A percentile compares a stretch with the other conserved stretches of the same genome.
Conservation (phyloP, 1,140 invertebrate genomes). For the Zophobas morio region DNA sequence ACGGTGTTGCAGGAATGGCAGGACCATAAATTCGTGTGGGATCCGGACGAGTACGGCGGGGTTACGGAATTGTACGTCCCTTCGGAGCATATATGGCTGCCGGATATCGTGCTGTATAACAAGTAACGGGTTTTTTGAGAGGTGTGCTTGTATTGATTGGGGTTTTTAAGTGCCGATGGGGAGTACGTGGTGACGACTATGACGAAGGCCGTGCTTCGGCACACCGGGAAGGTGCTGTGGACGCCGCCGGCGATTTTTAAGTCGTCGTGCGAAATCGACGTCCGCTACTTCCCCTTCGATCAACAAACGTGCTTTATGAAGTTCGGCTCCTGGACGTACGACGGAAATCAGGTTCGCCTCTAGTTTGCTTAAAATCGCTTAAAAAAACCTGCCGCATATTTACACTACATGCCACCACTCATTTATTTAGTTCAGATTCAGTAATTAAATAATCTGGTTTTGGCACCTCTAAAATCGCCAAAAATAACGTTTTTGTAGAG, state of each 20-base stretch:
- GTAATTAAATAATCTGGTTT: too few species aligned
- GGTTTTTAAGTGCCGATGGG: slow-evolving; percentile 87
- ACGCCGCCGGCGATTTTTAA: slow-evolving; percentile 98
- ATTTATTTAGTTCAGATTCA: too few species aligned
- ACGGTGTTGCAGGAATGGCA: slow-evolving; percentile 86
- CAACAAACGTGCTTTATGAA: slow-evolving; percentile 97
- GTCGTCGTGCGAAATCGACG: slow-evolving; percentile 97
- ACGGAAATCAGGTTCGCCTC: slow-evolving; percentile 87
- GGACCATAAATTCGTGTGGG: slow-evolving; percentile 98
- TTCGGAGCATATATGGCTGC: slow-evolving; percentile 94
- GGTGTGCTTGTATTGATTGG: slow-evolving; percentile 3
- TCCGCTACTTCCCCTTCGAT: slow-evolving; percentile 97
- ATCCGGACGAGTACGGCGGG: slow-evolving; percentile 95
- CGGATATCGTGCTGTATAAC: slow-evolving; percentile 97
- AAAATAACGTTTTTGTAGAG: too few species aligned
- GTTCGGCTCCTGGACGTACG: slow-evolving; percentile 98
- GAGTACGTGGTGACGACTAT: slow-evolving; percentile 98
- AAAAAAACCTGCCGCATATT: too few species aligned
- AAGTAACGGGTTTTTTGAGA: slow-evolving; percentile 76
- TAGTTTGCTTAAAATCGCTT: slow-evolving; percentile 1
- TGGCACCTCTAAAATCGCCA: too few species aligned
- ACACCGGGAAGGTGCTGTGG: slow-evolving; percentile 92
- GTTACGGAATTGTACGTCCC: slow-evolving; percentile 94
- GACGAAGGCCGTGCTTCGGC: slow-evolving; percentile 95
- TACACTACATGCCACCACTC: too few species aligned